Evolutionary conservation across 2,888 invertebrate genomes (phyloP), one percentile per base, ranked within the genome.

Genomic region (Hetaerina titia): DNA sequence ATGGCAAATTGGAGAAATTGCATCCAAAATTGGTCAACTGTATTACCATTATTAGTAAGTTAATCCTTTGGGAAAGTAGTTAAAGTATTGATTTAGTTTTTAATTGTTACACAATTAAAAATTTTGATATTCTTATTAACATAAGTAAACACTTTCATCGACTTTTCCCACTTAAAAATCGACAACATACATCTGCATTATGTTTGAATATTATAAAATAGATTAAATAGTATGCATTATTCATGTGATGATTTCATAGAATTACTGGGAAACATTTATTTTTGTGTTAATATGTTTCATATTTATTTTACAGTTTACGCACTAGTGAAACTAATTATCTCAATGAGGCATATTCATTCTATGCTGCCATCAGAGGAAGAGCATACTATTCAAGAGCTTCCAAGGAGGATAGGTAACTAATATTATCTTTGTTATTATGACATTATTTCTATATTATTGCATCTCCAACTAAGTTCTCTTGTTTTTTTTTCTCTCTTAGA

Each of bases 1-100:
- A 96, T 99, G 99, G 99, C 99, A 99, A 97, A 99, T 99, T 96
- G 99, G 99, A 95, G 99, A 99, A 97, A 99, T 99, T 96, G 99
- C 99, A 94, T 99, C 99, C 95, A 99, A 99, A 97, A 99, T 99
- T 96, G 99, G 99, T 96, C 99, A 99, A 97, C 98, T 99, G 63
- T 99, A 99, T 97, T 99, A 99, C 97, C 99, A 99, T 97, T 99
- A 99, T 97, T 99, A 99, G 99, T 99, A 97, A 98, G 98, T 98
- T 31, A 64, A 15, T 56, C 63, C 69, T n/a, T 57, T 45, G 45
- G 45, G 56, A 89, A 56, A 17, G 60, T 57, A 19, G 19, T 19
- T 2, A 88, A 88, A 17, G 22, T 60, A 92, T 92, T 90, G 88
- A 87, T 63, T 31, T 95, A 81, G 64, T 92, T 2, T 96, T 17